Base-by-base conservation (phyloP, 2,113 vertebrate genomes). In the Pungitius pungitius region DNA sequence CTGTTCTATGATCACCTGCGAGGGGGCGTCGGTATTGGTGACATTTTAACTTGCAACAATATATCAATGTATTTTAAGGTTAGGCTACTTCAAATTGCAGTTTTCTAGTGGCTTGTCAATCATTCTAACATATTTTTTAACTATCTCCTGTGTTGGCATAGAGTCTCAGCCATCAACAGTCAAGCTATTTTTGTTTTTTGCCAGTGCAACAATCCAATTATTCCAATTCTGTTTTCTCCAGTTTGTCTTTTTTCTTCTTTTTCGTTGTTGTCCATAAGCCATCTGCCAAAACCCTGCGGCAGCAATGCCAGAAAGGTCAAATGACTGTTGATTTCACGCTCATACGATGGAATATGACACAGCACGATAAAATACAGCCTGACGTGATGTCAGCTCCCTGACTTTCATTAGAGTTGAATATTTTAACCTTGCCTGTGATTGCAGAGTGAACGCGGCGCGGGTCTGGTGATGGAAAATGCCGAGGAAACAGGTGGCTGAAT, bases 361-460 rank as follows among this genome's bases (percentile, higher is more conserved):
- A 42, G 60, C 51, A 22, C 67, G 80, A 88, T 60, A 79, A 70
- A 81, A 81, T 70, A 57, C 33, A 60, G 74, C 39, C 60, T 81
- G 83, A 85, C 51, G 45, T 79, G 75, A 83, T 76, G 82, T 72
- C 80, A 73, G 73, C 71, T n/a, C 74, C 69, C 62, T 57, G 80
- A 69, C 82, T 90, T 87, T 78, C 60, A 88, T 87, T 81, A 24
- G 52, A 78, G 76, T 61, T 59, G 73, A 88, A 82, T 82, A 73
- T 82, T n/a, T 87, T 84, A 82, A 84, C 82, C 83, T 83, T 82
- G 84, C 26, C 57, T 56, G 75, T 77, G 78, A 88, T 88, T 84
- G 80, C 70, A 65, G 27, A 47, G 58, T 26, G 59, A 73, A 63
- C 78, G 73, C 80, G 37, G 65, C 40, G 68, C 27, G 30, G 17